Evolutionary conservation across 2,888 invertebrate species (phyloP), one percentile per base, ranked within the genome.

Genomic region (Drosophila tripunctata): DNA sequence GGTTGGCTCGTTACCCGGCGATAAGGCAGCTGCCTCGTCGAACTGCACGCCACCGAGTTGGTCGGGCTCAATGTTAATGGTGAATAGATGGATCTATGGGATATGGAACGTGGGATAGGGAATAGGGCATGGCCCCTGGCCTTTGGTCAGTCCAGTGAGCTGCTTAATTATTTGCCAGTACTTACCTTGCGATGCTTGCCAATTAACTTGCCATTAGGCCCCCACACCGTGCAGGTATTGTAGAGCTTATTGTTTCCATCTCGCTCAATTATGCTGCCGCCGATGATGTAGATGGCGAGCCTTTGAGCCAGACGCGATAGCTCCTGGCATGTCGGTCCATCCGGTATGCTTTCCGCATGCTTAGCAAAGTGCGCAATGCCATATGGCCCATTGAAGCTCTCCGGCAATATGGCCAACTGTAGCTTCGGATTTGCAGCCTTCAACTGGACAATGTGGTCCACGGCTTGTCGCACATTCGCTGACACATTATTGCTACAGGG

Each of bases 301-400:
- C 95, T 94, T 75, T 94, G 94, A 0, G 98, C 98, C 27, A 95
- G 94, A 51, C 93, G 90, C 0, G 96, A 95, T 41, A 98, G 91
- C 14, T 94, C 93, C 21, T 92, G 88, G 64, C 94, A 93, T 2
- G 98, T 96, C 62, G 94, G 93, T 0, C 98, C 96, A n/a, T 93
- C 90, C 0, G 98, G 97, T 45, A 99, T 93, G n/a, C 92, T 90
- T 90, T 99, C 98, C 0, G 98, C 96, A 90, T 97, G 97, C 82
- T 96, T 94, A 0, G 93, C 92, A 91, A 98, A 98, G 90, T 94
- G 95, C 31, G 89, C 85, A 0, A 95, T 94, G 61, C 97, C 98
- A 91, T 98, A 99, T 0, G 98, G 98, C 4, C 96, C 96, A 90
- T 98, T 99, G 89, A 98, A 99, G 90, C 97, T 98, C 92, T 99